phyloP scores from a whole-genome alignment of 2,888 invertebrate genomes.

The Dryobotodes eremita region DNA sequence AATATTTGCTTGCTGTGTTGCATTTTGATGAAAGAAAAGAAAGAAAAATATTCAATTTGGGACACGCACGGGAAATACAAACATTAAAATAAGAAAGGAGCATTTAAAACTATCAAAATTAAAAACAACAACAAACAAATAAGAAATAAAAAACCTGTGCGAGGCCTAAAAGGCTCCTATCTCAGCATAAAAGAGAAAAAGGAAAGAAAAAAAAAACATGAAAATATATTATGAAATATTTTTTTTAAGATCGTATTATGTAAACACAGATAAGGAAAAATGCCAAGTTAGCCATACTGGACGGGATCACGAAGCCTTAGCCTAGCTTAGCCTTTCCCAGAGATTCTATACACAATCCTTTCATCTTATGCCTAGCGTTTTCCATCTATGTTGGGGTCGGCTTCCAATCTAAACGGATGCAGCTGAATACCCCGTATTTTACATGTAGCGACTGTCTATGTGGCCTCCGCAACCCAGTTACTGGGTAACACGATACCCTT shows the following conservation, averaged over 20 bases:
- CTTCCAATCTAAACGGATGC: background rate
- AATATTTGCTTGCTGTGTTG: constrained; percentile 33
- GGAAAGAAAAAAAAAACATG: no score
- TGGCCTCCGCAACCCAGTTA: background rate
- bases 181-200: no score
- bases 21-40: background rate
- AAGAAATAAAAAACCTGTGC: no score
- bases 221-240: no score
- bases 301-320: background rate
- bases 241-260: no score
- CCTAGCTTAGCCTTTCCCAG: background rate
- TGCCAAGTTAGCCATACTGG: background rate
- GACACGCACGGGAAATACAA: no score
- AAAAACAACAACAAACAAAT: no score
- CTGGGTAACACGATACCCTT: background rate
- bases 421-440: background rate
- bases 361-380: background rate
- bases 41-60: no score
- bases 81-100: no score
- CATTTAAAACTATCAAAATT: no score
- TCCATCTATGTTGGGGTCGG: background rate
- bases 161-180: no score
- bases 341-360: background rate
- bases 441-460: background rate
- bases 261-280: background rate